Evolutionary conservation across 37 sponge, comb jelly and placozoan genomes (phyloP), one percentile per base, ranked within the genome.

Genomic region (Oscarella lobularis): DNA sequence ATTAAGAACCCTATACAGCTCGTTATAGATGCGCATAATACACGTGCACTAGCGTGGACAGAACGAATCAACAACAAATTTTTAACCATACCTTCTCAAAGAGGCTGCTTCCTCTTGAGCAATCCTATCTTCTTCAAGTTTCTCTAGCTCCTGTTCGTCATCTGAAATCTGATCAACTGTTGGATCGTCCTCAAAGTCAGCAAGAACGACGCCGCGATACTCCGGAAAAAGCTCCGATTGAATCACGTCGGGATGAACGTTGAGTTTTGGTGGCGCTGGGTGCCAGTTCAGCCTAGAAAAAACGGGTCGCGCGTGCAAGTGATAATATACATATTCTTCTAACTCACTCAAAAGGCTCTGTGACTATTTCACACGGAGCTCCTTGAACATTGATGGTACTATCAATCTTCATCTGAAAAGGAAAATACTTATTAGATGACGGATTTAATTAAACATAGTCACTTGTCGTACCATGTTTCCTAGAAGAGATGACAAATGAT

Each of bases 181-280:
- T 9, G 20, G 60, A 48, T 48, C 60, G 60, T 48, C 60, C 9
- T 48, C 60, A 48, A 9, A 27, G 9, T 20, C 60, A 48, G 20
- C 60, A 48, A 48, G 60, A 48, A 20, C 38, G 40, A 67, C 76
- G 30, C 76, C 67, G 40, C 79, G 67, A 77, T 92, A 88, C 31
- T 84, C 33, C 3, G 94, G 89, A 72, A 88, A 86, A 31, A 93
- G 84, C 67, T 81, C 78, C 0, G 74, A 36, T 60, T 77, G 67
- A 68, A 93, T 67, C 37, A 82, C 84, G 33, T 68, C 65, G 1
- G 94, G 94, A 3, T 82, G 83, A 37, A 88, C 83, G 33, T 84
- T 79, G 41, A 93, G 86, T 68, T 93, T 93, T 29, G 94, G 87
- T 40, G 94, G 90, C 66, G 89, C 94, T 37, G 87, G 94, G 0